Evolutionary conservation across 92 coral and sea anemone species (phyloP).

Genomic region (Porites cylindrica): DNA sequence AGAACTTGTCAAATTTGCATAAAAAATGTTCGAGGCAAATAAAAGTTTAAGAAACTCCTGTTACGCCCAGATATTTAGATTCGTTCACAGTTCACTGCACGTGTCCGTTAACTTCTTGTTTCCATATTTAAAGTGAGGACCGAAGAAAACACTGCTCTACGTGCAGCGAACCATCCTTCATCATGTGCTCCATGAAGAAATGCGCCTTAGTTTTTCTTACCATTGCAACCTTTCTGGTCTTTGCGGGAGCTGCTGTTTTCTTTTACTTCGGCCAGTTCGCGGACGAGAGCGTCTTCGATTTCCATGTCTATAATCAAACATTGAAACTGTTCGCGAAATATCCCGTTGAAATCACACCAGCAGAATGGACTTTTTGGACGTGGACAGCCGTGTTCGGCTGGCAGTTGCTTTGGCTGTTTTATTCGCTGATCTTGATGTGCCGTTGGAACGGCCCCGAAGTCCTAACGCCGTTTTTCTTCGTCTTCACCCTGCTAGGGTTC

Average conservation of each 20-base stretch:
- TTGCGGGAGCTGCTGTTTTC: constrained; percentile 81
- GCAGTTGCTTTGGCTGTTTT: constrained; percentile 85
- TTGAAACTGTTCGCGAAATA: constrained; percentile 64
- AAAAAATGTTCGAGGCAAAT: constrained; percentile 16
- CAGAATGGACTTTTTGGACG: constrained; percentile 88
- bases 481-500: constrained; percentile 75
- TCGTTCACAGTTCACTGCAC: constrained; percentile 45
- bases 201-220: constrained; percentile 75
- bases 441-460: constrained; percentile 80
- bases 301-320: constrained; percentile 79
- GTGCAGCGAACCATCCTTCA: constrained; percentile 19
- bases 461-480: constrained; percentile 79
- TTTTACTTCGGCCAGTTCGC: constrained; percentile 86
- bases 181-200: constrained; percentile 62
- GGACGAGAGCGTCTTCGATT: constrained; percentile 71
- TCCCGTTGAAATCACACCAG: constrained; percentile 78
- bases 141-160: not conserved
- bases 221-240: constrained; percentile 69
- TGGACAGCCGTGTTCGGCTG: constrained; percentile 92
- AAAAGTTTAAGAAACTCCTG: not conserved
- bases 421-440: constrained; percentile 77
- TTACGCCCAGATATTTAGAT: constrained; percentile 24
- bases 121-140: not conserved
- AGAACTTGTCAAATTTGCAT: constrained; percentile 41
- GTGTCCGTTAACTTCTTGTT: constrained; percentile 33